Base-by-base conservation (phyloP, 2,797 vertebrate species). In the Bryconaethiops microstoma region DNA sequence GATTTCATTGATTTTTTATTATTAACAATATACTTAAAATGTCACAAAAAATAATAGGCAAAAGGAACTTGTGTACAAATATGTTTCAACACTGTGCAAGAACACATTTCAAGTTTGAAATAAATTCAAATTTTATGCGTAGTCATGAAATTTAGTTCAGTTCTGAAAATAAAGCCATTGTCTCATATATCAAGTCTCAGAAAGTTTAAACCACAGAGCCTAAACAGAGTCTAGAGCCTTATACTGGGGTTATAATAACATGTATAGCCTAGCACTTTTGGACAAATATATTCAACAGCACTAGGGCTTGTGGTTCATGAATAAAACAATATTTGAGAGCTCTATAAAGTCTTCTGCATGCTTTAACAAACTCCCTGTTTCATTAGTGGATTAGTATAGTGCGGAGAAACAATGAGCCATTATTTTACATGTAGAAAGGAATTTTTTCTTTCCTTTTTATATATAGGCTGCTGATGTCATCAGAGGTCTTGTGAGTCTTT, bases 221-320 rank as follows among this genome's bases (percentile, higher is more conserved):
- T 52, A 70, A 23, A 16, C 14, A 16, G 21, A n/a, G 17, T 13
- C 4, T 3, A 50, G 45, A 69, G 50, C 21, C 67, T 48, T 69
- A 25, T 1, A 52, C 17, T 64, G 63, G 63, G 29, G 45, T 52
- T 7, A 5, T 64, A 67, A 62, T 78, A 54, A 57, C 74, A 54
- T 54, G 55, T 69, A 54, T 25, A 60, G 78, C 39, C 65, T 62
- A 57, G 78, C 23, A 67, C 50, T 74, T 80, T 67, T 59, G 42
- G 39, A 83, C 68, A 62, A 80, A 84, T 86, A 72, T 83, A 84
- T 81, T 83, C 79, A 83, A 67, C 65, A 83, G 76, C 70, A 76
- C 57, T 76, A 73, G 45, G 60, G 23, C 64, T 80, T 71, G 67
- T 40, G 48, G 71, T 73, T 84, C 81, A 84, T 84, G 81, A 86